A percentile compares a stretch with the other conserved stretches of the same genome.
Evolutionary conservation across 2,113 vertebrate genomes (phyloP).

Genomic region (Anas platyrhynchos): DNA sequence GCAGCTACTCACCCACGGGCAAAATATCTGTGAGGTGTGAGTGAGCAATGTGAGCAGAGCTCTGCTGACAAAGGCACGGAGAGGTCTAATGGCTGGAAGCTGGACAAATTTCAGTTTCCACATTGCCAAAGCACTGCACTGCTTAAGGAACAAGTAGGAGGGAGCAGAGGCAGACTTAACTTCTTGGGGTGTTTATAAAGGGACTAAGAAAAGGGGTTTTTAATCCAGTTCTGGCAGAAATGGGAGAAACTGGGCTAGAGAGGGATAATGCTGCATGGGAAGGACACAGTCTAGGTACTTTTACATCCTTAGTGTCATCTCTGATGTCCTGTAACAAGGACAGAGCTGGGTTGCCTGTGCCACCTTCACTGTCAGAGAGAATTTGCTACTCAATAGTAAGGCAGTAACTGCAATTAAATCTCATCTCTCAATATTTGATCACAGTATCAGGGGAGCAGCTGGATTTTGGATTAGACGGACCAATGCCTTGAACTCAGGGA

Average conservation of each 20-base stretch:
- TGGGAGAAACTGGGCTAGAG: background rate
- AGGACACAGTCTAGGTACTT: background rate
- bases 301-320: background rate
- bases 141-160: background rate
- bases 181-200: background rate
- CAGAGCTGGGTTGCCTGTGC: background rate
- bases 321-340: background rate
- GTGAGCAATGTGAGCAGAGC: background rate
- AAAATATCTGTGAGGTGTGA: background rate
- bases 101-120: background rate
- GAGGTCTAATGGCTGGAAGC: background rate
- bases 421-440: background rate
- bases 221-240: background rate
- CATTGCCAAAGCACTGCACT: background rate
- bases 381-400: background rate
- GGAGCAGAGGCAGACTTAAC: background rate
- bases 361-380: background rate
- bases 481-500: background rate
- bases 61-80: background rate
- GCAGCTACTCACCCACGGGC: background rate
- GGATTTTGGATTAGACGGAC: background rate
- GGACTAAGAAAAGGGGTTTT: background rate
- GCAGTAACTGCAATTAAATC: background rate
- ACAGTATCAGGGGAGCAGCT: background rate
- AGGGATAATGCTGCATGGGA: rapidly evolving